Evolutionary conservation across 2,888 invertebrate species (phyloP), one percentile per base, ranked within the genome.

Genomic region (Acleris literana): DNA sequence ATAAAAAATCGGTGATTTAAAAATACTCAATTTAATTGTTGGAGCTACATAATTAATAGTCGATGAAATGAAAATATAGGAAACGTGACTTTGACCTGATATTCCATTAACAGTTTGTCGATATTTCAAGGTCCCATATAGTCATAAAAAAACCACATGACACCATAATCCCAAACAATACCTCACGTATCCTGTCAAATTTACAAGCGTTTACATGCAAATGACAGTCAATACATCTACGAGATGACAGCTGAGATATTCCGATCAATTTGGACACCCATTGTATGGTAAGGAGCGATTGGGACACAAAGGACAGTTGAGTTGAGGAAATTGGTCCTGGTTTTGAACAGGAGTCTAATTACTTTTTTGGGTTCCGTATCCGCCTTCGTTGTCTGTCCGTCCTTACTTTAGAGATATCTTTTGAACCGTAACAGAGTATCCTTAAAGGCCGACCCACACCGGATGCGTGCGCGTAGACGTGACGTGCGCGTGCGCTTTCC

Each of bases 251-350:
- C 67, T 62, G 69, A 64, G 69, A 73, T 73, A 71, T 72, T 73
- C 74, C 69, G 73, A 78, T 79, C 78, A 79, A 78, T 79, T 77
- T 74, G 59, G 70, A 55, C 58, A 65, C 51, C 70, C 76, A 79
- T 80, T 80, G 80, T 80, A 79, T 79, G 80, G 68, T 78, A 80
- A 78, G 73, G 72, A 55, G 73, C 66, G 65, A 72, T 73, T 71
- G 68, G 77, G 77, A 75, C 71, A 78, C 74, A 78, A 76, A 74
- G 73, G 70, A 68, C 39, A 64, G 55, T 70, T 70, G 57, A 70
- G 55, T 67, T 66, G 59, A 74, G 76, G 79, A 79, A 79, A 77
- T 80, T 78, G 76, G 70, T 64, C 71, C 72, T 71, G 71, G 72
- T 71, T 66, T 17, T 51, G 13, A 57, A 61, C 62, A n/a, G 66